Conservation (phyloP, 2,888 invertebrate species). For the Xanthorhoe spadicearia region DNA sequence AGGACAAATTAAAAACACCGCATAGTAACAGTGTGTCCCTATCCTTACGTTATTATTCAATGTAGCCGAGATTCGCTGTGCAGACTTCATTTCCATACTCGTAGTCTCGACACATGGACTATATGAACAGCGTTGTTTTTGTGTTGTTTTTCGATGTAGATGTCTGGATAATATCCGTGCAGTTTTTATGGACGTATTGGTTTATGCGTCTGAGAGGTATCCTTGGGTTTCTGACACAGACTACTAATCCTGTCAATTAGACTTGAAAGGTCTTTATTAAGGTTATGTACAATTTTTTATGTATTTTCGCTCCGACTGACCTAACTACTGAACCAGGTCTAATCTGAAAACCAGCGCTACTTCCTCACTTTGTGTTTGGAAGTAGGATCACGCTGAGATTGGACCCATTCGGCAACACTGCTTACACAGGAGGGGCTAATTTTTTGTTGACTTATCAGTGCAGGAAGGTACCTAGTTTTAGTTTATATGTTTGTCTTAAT, state of each 20-base stretch:
- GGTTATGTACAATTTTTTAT: too few relatives aligned
- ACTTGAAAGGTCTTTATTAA: neutral
- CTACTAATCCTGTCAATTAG: neutral
- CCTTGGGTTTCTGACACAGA: constrained; percentile 23
- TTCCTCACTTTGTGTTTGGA: too few relatives aligned
- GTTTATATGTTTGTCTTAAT: too few relatives aligned
- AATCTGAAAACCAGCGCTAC: too few relatives aligned
- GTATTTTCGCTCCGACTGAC: too few relatives aligned
- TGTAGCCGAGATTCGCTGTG: constrained; percentile 45
- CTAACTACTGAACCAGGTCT: too few relatives aligned
- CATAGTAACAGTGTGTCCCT: neutral
- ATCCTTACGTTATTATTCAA: constrained; percentile 37
- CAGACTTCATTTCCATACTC: constrained; percentile 43
- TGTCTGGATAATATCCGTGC: constrained; percentile 23
- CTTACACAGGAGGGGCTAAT: too few relatives aligned
- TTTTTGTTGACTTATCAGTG: too few relatives aligned
- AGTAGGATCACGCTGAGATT: too few relatives aligned
- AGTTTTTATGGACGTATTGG: constrained; percentile 20
- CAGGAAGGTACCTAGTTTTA: too few relatives aligned
- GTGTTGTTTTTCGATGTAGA: constrained; percentile 23
- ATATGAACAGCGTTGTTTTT: constrained; percentile 26
- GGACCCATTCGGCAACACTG: too few relatives aligned
- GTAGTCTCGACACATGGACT: constrained; percentile 21
- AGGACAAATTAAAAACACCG: neutral
- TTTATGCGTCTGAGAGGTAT: constrained; percentile 20